Evolutionary conservation across 2,888 invertebrate genomes (phyloP).

Genomic region (Dinocampus coccinellae): DNA sequence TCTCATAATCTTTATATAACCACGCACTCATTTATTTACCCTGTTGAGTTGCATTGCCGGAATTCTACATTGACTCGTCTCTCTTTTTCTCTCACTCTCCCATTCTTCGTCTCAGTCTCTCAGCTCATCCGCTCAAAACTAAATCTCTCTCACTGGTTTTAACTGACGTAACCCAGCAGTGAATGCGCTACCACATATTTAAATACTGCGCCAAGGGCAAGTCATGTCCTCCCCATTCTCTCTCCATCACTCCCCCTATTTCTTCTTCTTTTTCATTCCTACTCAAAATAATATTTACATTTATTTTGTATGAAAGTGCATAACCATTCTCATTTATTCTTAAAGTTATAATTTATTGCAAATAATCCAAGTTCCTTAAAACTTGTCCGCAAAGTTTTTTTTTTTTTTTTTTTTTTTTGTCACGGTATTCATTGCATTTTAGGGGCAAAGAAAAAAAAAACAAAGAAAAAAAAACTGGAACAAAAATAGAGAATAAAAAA

Average conservation of each 20-base stretch:
- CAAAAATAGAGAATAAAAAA: not conserved
- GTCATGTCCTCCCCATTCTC: not conserved
- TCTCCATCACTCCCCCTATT: not conserved
- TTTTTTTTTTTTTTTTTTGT: not conserved
- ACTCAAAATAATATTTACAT: not conserved
- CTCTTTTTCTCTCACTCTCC: too few relatives aligned
- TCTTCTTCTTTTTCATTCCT: not conserved
- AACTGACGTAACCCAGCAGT: slow-evolving; percentile 19
- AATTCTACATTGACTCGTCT: not conserved
- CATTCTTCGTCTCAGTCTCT: too few relatives aligned
- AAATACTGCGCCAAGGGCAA: slow-evolving; percentile 24
- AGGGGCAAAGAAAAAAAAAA: too few relatives aligned
- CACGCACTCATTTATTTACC: slow-evolving; percentile 8
- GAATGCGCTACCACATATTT: not conserved
- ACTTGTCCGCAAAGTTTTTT: not conserved
- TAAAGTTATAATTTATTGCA: not conserved
- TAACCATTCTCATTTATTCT: not conserved
- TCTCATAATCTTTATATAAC: not conserved
- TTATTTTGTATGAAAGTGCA: not conserved
- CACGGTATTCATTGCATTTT: not conserved
- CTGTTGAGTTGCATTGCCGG: not conserved
- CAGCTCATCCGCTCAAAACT: too few relatives aligned
- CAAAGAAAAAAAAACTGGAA: not conserved
- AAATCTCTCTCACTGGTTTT: not conserved
- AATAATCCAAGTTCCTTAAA: not conserved